Evolutionary conservation across 2,888 invertebrate genomes (phyloP), one percentile per base, ranked within the genome.

Genomic region (Mystacides longicornis): DNA sequence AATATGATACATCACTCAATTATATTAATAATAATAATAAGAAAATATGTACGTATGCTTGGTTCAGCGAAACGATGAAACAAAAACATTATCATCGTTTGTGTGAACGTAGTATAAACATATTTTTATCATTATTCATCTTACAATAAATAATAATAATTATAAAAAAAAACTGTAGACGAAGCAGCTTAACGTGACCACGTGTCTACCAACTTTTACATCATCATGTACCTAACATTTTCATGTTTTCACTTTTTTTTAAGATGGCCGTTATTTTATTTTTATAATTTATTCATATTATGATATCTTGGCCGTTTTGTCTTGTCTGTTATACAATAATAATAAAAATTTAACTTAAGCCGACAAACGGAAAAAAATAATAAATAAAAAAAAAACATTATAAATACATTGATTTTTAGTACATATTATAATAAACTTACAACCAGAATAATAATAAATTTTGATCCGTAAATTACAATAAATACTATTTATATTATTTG

Each of bases 371-470:
- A 49, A 7, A 7, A n/a, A 7, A 7, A n/a, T 37, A 20, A 23
- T 31, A 57, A 54, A 51, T 51, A 54, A 54, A 27, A 54, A 49
- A 54, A 54, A 49, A 51, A 46, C 14, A 37, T 37, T n/a, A 37
- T 37, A 7, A 37, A n/a, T 7, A 52, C 27, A 37, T 55, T 52
- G 55, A 55, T 52, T 55, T 55, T 52, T 52, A 55, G 37, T 52
- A 55, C 51, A 49, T 54, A 54, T 54, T 49, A 37, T n/a, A 27
- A 59, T 59, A 60, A 62, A 58, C 58, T 49, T 62, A 58, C 60
- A 60, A 62, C 59, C 61, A 60, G 54, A 55, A 49, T 60, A 52
- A 55, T 58, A 58, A 54, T 54, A 60, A 60, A 60, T 56, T 62
- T 62, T 58, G 58, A 55, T 57, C 58, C 56, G 52, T 62, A 60